phyloP scores from a whole-genome alignment of 2,797 vertebrate genomes.

The Choloepus didactylus region DNA sequence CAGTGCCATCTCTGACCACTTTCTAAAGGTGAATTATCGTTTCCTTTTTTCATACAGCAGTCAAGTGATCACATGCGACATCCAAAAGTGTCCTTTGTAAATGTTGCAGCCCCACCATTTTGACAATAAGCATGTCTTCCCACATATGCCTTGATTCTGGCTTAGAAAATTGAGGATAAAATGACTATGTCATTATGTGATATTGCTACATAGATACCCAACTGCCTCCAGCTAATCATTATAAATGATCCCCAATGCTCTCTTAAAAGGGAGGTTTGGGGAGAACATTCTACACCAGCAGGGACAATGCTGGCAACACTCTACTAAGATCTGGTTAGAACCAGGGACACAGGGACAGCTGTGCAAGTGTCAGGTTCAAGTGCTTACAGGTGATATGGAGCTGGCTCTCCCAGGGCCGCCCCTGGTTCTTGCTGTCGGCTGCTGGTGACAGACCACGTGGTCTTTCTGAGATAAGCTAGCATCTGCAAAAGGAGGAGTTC shows the following conservation, averaged over 20 bases:
- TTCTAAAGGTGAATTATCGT: neutral
- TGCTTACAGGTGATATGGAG: accelerated
- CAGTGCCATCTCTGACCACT: neutral
- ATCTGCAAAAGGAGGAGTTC: neutral
- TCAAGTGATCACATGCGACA: neutral
- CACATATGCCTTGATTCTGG: neutral
- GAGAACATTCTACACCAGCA: neutral
- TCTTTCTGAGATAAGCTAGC: slow-evolving; percentile 11
- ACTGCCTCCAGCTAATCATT: neutral
- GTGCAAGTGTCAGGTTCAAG: neutral
- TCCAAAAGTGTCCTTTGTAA: neutral
- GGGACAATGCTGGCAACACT: neutral
- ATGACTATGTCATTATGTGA: neutral
- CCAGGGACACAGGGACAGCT: neutral
- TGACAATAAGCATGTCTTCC: neutral
- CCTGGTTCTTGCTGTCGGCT: neutral
- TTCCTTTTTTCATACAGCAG: neutral
- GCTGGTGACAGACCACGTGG: neutral
- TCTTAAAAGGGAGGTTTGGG: neutral
- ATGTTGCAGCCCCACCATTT: accelerated
- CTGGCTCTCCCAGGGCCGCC: neutral
- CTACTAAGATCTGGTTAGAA: neutral
- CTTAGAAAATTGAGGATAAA: neutral
- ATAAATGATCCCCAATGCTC: neutral
- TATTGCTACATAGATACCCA: neutral